phyloP scores from a whole-genome alignment of 2,888 invertebrate genomes.

The Perizoma affinitatum region DNA sequence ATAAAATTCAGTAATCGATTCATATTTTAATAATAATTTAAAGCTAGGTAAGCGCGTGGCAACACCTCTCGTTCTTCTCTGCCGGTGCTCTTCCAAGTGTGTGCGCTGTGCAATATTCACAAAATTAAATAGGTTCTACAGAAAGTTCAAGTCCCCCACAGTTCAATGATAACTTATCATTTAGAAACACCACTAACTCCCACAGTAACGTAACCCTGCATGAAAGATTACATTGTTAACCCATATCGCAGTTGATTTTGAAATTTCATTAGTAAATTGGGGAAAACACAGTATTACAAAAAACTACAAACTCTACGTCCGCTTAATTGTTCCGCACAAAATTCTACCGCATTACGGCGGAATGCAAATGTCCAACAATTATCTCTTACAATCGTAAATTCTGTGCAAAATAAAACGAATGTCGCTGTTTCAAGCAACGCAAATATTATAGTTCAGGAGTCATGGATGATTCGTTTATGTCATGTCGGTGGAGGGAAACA shows the following conservation, averaged over 20 bases:
- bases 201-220: conserved; percentile 7
- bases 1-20: no score
- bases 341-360: conserved; percentile 30
- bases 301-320: conserved; percentile 19
- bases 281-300: conserved; percentile 14
- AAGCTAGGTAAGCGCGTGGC: no score
- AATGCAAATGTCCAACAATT: conserved; percentile 34
- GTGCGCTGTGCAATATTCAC: no score
- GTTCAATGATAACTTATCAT: no score
- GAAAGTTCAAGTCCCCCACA: no score
- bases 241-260: conserved; percentile 9
- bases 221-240: conserved; percentile 11
- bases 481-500: not conserved
- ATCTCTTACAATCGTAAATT: conserved; percentile 35
- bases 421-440: conserved; percentile 28
- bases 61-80: no score
- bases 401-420: conserved; percentile 27
- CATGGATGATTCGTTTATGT: not conserved
- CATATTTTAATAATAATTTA: no score
- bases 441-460: conserved; percentile 24
- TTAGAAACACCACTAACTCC: no score
- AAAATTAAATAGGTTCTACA: no score
- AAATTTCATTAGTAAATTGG: conserved; percentile 14
- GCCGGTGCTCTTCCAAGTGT: no score
- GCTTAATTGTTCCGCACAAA: conserved; percentile 24